Base-by-base conservation (phyloP, 2,797 vertebrate species). In the Epinephelus coioides region DNA sequence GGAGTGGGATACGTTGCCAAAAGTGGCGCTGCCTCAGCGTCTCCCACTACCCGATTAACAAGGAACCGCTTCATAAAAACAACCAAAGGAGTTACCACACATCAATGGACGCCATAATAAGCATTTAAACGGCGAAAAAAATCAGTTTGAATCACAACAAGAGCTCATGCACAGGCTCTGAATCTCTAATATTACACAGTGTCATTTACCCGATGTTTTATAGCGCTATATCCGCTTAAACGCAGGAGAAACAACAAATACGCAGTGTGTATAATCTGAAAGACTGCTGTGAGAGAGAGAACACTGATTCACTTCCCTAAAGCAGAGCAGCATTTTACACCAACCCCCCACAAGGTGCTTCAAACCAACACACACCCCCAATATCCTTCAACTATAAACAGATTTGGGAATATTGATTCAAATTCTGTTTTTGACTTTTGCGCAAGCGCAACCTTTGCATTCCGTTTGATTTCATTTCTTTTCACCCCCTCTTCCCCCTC, bases 381-480 rank as follows among this genome's bases (percentile, higher is more conserved):
- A 76, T 75, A 90, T 89, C 43, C 82, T 73, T 74, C 86, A 90
- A 88, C 87, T 87, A 88, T 79, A 85, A 91, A 89, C 87, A 88
- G 74, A 90, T 91, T 92, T 89, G 83, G 83, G 79, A 88, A 79
- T 72, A 92, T 88, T 84, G 78, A 93, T 90, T 92, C 73, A 75
- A 78, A 88, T 86, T 78, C 75, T 83, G 43, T 72, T 72, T 81
- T 54, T 74, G 14, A 78, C 69, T 83, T 74, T 77, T 89, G 94
- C 94, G 91, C 93, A 93, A 81, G 91, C 91, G 94, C 91, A 83
- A 56, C 72, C 30, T 66, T 68, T 62, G 72, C 61, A 78, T 83
- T 86, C 79, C 65, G 83, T 93, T 90, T 88, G 81, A 86, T 89
- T 91, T 87, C 69, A 76, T 85, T 79, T 86, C 74, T 86, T 81